Evolutionary conservation across 2,797 vertebrate species (phyloP), one percentile per base, ranked within the genome.

Genomic region (Thalassophryne amazonica): DNA sequence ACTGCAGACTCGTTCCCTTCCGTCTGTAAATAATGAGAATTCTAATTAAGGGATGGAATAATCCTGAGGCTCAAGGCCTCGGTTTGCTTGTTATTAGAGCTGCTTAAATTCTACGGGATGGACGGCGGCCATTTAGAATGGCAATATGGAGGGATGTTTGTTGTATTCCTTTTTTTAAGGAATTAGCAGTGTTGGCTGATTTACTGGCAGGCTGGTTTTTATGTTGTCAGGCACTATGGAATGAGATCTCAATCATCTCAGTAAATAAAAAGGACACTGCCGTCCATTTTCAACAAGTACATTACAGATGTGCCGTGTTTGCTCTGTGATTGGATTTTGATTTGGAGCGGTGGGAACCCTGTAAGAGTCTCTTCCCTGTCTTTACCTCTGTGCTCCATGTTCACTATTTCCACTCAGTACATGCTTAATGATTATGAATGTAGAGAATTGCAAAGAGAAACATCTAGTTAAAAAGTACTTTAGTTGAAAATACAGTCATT

Each of bases 21-120:
- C 80, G 81, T 87, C 73, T 69, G 73, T 80, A 89, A 89, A 91
- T 90, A 92, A 91, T 91, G 86, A 90, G 86, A 87, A 89, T 88
- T 89, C 80, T 90, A 92, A 92, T 92, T 91, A 90, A 78, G 83
- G 83, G 80, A 69, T 84, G 77, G 86, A 88, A 88, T 89, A 88
- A 90, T 88, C 80, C 65, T 51, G 42, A 76, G 80, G 82, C 76
- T 75, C 53, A 37, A 80, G 85, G 84, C 85, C 87, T 87, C 85
- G 84, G 72, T 78, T 77, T 75, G 73, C 76, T 80, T 78, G 71
- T 89, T 90, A 86, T 90, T 87, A 89, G 78, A 77, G 80, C 60
- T 30, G 70, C 69, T 73, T 66, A 81, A 86, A 88, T 79, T 88
- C 76, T 64, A 28, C 42, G 88, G 88, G 89, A 87, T 78, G 81